phyloP scores from a whole-genome alignment of 2,888 invertebrate genomes.

The Heliconius cydno region DNA sequence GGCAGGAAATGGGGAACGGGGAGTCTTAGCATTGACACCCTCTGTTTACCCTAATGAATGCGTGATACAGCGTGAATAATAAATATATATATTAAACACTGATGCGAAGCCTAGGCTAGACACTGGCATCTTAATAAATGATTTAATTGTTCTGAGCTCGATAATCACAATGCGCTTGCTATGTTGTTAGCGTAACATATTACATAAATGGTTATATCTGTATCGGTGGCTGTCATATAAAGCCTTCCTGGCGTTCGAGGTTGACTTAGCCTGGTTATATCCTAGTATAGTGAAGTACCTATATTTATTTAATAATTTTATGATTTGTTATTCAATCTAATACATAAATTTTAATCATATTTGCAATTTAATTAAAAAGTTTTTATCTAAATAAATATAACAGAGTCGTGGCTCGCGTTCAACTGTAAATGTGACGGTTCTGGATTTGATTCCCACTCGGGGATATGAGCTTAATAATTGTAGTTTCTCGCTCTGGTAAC shows the following conservation, averaged over 20 bases:
- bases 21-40: too few relatives aligned
- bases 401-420: too few relatives aligned
- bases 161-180: background rate
- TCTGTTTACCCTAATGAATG: background rate
- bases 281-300: background rate
- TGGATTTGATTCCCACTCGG: too few relatives aligned
- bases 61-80: background rate
- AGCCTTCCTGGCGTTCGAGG: constrained; percentile 22
- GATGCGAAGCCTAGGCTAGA: background rate
- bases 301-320: background rate
- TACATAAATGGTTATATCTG: constrained; percentile 17
- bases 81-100: background rate
- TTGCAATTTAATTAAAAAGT: background rate
- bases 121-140: background rate
- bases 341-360: background rate
- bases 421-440: too few relatives aligned
- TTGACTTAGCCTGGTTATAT: background rate
- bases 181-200: constrained; percentile 20
- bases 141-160: constrained; percentile 10
- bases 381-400: too few relatives aligned
- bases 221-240: constrained; percentile 17
- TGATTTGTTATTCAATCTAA: background rate
- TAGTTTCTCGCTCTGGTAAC: too few relatives aligned
- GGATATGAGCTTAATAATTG: too few relatives aligned
- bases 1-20: too few relatives aligned